A percentile compares a stretch with the other conserved stretches of the same genome.
Evolutionary conservation across 2,797 vertebrate species (phyloP).

Genomic region (Coranthus polyacanthus): DNA sequence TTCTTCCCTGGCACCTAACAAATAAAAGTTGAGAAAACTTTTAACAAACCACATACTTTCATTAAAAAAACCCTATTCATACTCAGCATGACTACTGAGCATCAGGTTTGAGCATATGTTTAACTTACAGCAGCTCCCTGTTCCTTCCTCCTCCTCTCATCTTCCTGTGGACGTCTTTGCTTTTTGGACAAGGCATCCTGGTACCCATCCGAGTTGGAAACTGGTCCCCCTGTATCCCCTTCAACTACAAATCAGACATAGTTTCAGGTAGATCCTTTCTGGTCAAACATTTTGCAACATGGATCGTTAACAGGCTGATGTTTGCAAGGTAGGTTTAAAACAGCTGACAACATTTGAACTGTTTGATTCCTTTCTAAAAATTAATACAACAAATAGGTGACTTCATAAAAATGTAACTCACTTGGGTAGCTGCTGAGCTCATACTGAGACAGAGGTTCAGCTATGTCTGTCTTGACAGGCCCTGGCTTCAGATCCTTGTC

Average conservation of each 20-base stretch:
- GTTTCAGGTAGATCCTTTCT: constrained; percentile 1
- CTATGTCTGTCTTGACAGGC: constrained; percentile 85
- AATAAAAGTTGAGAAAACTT: not conserved
- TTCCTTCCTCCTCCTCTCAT: constrained; percentile 95
- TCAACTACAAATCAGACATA: constrained; percentile 81
- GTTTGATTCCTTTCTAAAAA: not conserved
- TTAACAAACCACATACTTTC: not conserved
- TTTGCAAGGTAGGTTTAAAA: too few species aligned
- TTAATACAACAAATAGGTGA: too few species aligned
- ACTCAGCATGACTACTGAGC: not conserved
- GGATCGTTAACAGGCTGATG: too few species aligned
- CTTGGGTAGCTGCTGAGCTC: constrained; percentile 92
- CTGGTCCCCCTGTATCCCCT: constrained; percentile 81
- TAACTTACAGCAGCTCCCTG: constrained; percentile 88
- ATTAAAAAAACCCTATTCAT: not conserved
- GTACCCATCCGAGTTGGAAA: constrained; percentile 88
- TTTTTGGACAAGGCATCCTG: constrained; percentile 95
- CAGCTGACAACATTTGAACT: not conserved
- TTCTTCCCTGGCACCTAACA: constrained; percentile 89
- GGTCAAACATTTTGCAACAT: too few species aligned
- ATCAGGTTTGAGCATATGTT: constrained; percentile 1
- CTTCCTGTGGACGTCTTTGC: constrained; percentile 93
- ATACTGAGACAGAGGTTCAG: constrained; percentile 89
- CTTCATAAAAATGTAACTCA: constrained; percentile 81
- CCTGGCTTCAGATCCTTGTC: constrained; percentile 89